These are phyloP conservation scores for Pantherophis guttatus DNA, from an alignment of 2,113 vertebrate species.

Conservation along the genomic window DNA sequence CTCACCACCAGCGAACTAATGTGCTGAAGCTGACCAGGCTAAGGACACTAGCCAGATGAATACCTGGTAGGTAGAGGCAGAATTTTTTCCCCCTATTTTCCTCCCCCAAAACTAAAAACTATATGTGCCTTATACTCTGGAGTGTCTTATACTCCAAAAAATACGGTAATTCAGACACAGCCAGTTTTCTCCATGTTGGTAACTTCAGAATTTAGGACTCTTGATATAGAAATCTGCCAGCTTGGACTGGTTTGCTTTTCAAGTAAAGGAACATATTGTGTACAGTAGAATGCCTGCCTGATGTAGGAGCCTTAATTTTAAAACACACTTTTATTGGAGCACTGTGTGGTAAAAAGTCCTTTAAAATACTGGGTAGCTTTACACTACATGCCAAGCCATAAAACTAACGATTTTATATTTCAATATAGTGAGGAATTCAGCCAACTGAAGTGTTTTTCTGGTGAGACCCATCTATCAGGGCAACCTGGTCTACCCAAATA, in stretches of 20 bases:
- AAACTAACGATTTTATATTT: neutral
- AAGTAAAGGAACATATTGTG: neutral
- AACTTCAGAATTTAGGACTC: neutral
- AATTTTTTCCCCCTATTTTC: too few relatives aligned
- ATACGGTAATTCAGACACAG: neutral
- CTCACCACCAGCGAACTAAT: too few relatives aligned
- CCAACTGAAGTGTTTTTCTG: neutral
- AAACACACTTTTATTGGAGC: neutral
- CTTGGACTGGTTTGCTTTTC: neutral
- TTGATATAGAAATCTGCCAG: neutral
- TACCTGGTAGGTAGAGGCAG: too few relatives aligned
- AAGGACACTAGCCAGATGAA: too few relatives aligned
- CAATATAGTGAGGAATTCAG: neutral
- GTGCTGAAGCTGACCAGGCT: too few relatives aligned
- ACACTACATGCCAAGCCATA: neutral
- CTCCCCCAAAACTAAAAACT: too few relatives aligned
- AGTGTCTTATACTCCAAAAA: too few relatives aligned
- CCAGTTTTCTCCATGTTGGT: neutral
- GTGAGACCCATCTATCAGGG: too few relatives aligned
- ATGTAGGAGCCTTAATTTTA: neutral
- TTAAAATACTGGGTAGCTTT: neutral
- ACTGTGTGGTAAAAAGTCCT: neutral
- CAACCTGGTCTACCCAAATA: too few relatives aligned
- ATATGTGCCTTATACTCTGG: too few relatives aligned
- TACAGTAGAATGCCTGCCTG: neutral